These are phyloP conservation scores for Trichosurus vulpecula DNA, from an alignment of 2,797 vertebrate genomes.

Conservation along the genomic window DNA sequence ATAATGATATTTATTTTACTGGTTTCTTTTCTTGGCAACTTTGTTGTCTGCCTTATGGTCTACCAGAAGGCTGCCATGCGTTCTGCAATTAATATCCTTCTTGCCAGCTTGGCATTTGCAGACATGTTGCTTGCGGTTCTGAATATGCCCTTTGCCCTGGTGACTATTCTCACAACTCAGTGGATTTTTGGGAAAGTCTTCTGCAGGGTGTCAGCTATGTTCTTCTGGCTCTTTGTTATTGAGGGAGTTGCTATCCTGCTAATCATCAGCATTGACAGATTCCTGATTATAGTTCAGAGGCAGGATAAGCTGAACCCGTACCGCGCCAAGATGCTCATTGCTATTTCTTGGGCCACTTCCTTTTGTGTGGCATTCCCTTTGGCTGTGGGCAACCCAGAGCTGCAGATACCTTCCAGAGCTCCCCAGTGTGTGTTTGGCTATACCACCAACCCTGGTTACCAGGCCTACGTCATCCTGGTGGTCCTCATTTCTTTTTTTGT, in stretches of 20 bases:
- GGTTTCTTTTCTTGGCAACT: constrained; percentile 94
- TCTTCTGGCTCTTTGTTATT: constrained; percentile 97
- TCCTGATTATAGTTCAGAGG: constrained; percentile 98
- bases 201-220: constrained; percentile 95
- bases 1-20: constrained; percentile 92
- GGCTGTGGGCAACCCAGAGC: constrained; percentile 91
- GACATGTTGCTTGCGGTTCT: constrained; percentile 96
- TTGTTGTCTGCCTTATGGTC: constrained; percentile 98
- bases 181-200: constrained; percentile 96
- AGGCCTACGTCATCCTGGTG: constrained; percentile 92
- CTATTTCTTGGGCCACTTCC: constrained; percentile 93
- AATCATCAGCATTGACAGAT: constrained; percentile 98
- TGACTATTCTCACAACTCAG: constrained; percentile 91
- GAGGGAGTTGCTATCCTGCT: constrained; percentile 96
- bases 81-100: constrained; percentile 98
- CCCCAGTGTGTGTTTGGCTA: constrained; percentile 98
- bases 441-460: constrained; percentile 90
- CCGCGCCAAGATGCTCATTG: constrained; percentile 94
- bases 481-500: constrained; percentile 94
- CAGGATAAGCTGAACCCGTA: constrained; percentile 96
- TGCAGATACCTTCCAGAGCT: constrained; percentile 93
- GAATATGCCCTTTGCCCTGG: constrained; percentile 96
- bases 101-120: constrained; percentile 96
- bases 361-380: constrained; percentile 94
- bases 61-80: constrained; percentile 98